Conservation (phyloP, 2,888 invertebrate genomes). For the Cyclophora punctaria region DNA sequence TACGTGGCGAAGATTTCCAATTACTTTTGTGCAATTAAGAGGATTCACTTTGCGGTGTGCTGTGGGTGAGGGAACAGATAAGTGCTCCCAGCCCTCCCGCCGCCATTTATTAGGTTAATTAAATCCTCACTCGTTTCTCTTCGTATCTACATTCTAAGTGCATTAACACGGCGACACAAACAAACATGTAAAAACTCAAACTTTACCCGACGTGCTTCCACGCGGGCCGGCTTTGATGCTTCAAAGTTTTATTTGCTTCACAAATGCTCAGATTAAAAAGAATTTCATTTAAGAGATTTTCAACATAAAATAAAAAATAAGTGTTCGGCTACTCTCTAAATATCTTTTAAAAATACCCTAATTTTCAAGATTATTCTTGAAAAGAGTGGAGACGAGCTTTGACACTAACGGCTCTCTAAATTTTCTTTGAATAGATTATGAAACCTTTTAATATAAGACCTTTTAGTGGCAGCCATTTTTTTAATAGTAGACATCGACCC, state of each 20-base stretch:
- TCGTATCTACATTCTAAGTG: constrained; percentile 4
- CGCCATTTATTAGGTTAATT: constrained; percentile 45
- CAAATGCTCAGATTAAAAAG: too few species aligned
- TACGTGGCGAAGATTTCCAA: constrained; percentile 43
- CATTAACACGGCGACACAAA: not conserved
- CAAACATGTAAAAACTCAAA: too few species aligned
- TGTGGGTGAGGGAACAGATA: constrained; percentile 30
- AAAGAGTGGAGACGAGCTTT: constrained; percentile 35
- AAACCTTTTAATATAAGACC: constrained; percentile 36
- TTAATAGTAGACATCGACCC: too few species aligned
- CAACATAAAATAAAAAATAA: too few species aligned
- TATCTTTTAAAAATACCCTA: too few species aligned
- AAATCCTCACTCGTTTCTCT: constrained; percentile 26
- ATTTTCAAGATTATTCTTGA: constrained; percentile 27
- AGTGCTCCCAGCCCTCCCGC: constrained; percentile 29
- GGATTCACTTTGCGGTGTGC: constrained; percentile 38
- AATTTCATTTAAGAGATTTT: too few species aligned
- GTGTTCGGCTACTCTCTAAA: too few species aligned
- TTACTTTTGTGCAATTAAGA: constrained; percentile 50
- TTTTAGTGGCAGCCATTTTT: constrained; percentile 3
- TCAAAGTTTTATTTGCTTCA: too few species aligned
- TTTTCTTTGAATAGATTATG: constrained; percentile 44
- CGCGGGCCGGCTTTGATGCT: not conserved
- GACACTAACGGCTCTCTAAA: constrained; percentile 49
- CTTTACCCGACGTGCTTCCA: not conserved